Base-by-base conservation (phyloP, 1,140 invertebrate species). In the Brachystomella parvula region DNA sequence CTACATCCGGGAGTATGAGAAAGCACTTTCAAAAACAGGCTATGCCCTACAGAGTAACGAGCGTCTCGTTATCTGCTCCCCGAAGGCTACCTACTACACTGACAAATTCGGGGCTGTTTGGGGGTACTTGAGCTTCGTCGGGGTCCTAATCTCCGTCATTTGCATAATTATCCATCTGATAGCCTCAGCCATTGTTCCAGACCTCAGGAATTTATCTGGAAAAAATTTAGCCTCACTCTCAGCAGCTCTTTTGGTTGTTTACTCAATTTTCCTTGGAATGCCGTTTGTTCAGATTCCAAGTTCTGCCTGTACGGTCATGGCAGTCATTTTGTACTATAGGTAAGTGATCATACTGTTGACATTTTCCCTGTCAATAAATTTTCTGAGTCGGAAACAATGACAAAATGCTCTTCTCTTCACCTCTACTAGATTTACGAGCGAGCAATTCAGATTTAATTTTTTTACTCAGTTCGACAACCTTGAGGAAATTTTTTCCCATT, bases 211-310 rank as follows among this genome's bases (percentile, higher is more conserved):
- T 72, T 72, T 83, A 12, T 82, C 81, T 2, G 82, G 81, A 29
- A 82, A 81, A 66, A 82, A 82, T 72, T 71, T 83, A 29, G 80
- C 80, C 1, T 82, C 79, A 0, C 74, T 82, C 3, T 80, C 79
- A 60, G 65, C 79, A 12, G 75, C 80, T 0, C 72, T 83, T 0
- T 71, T 83, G 9, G 66, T 76, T 1, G 79, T 80, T 1, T 83
- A 83, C 71, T 63, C 70, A 1, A 73, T 75, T 21, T 83, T 83
- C 71, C 76, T 82, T 31, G 72, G 76, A 2, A 77, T 78, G 19
- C 77, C 78, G 47, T 77, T 78, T 64, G 71, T 71, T 26, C 62
- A 71, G 30, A 64, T 70, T 57, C 71, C 67, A 6, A 39, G 61
- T 32, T 30, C 58, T 64, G 28, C 74, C 2, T 81, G 81, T 66